phyloP scores from a whole-genome alignment of 2,113 vertebrate species.

The Nanorana parkeri region DNA sequence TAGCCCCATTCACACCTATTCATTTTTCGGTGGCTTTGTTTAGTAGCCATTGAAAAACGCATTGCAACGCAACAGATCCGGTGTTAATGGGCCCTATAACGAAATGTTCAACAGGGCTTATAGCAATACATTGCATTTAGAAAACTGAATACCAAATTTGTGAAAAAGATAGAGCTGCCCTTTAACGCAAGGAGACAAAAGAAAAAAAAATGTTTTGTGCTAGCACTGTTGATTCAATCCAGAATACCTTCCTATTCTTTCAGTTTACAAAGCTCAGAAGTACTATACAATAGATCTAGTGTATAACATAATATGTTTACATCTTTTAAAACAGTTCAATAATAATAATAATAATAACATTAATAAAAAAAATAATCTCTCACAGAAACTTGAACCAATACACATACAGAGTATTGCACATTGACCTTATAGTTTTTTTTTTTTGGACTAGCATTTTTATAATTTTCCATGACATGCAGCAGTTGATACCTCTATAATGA shows the following conservation, averaged over 20 bases:
- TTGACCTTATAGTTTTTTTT: conserved; percentile 81
- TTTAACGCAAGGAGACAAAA: neutral
- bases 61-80: too few species aligned
- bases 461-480: conserved; percentile 88
- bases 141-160: too few species aligned
- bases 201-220: conserved; percentile 1
- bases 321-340: conserved; percentile 72
- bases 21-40: too few species aligned
- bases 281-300: conserved; percentile 73
- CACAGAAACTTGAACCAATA: conserved; percentile 82
- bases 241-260: conserved; percentile 57
- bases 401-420: conserved; percentile 89
- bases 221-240: conserved; percentile 42
- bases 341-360: conserved; percentile 60
- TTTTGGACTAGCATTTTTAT: conserved; percentile 84
- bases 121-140: neutral
- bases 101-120: neutral
- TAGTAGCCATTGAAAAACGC: too few species aligned
- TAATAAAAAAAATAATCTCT: conserved; percentile 57
- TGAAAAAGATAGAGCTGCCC: too few species aligned
- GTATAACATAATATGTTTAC: conserved; percentile 78
- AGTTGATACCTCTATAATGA: conserved; percentile 84
- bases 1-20: too few species aligned
- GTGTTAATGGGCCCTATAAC: too few species aligned
- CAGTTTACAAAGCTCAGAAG: conserved; percentile 72